phyloP scores from a whole-genome alignment of 2,888 invertebrate species.

The Steinernema hermaphroditum region DNA sequence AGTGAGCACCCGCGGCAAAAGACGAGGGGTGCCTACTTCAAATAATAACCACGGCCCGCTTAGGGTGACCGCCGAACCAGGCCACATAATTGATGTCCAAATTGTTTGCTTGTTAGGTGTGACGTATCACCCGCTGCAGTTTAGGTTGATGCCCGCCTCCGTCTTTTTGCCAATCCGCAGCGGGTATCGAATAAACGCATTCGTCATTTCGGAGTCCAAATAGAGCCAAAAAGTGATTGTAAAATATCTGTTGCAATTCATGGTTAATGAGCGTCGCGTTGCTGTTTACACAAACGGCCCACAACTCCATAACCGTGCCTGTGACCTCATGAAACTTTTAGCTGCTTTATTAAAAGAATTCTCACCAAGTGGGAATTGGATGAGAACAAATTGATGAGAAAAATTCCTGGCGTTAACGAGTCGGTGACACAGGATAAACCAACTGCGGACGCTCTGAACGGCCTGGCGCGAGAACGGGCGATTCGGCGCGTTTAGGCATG shows the following conservation, averaged over 20 bases:
- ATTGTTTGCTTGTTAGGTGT: slow-evolving; percentile 30
- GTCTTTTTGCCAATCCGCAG: too few relatives aligned
- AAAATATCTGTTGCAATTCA: slow-evolving; percentile 21
- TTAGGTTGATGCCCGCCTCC: too few relatives aligned
- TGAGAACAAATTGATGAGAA: too few relatives aligned
- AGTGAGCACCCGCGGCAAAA: not conserved
- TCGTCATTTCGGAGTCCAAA: not conserved
- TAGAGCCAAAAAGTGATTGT: not conserved
- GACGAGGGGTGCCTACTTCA: not conserved
- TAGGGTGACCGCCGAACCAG: not conserved
- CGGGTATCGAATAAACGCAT: not conserved
- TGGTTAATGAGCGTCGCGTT: slow-evolving; percentile 3
- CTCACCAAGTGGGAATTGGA: too few relatives aligned
- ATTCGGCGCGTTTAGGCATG: not conserved
- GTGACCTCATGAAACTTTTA: too few relatives aligned
- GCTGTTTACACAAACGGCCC: not conserved
- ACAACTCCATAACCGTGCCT: too few relatives aligned
- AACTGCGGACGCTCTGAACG: too few relatives aligned
- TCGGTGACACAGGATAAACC: too few relatives aligned
- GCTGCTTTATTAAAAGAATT: too few relatives aligned
- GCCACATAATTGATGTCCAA: slow-evolving; percentile 23
- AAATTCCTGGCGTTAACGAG: too few relatives aligned
- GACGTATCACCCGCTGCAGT: not conserved
- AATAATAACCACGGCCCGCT: slow-evolving; percentile 26
- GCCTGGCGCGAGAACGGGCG: too few relatives aligned